phyloP scores from a whole-genome alignment of 2,888 invertebrate species.

The Lasioglossum malachurum region DNA sequence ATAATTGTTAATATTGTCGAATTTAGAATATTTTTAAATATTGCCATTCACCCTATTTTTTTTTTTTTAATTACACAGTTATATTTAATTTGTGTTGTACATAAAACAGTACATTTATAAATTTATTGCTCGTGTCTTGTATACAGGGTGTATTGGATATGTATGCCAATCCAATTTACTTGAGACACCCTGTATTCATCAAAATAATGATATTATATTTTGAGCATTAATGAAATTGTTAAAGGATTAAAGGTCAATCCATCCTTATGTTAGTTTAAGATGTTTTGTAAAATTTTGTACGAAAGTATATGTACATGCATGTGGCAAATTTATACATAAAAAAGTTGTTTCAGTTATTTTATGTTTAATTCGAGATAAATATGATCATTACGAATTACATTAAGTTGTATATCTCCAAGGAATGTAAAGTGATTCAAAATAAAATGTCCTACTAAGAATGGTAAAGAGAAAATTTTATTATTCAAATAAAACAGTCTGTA shows the following conservation, averaged over 20 bases:
- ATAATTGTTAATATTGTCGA: background rate
- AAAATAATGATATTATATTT: background rate
- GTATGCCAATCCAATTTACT: background rate
- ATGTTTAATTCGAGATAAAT: background rate
- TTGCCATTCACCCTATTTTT: background rate
- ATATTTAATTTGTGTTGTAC: background rate
- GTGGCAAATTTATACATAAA: background rate
- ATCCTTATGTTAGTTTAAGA: background rate
- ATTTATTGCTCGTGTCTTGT: background rate
- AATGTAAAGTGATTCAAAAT: slow-evolving; percentile 8
- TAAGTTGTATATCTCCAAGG: background rate
- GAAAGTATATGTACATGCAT: background rate
- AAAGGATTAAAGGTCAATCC: background rate
- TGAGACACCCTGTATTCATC: background rate
- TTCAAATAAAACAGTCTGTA: background rate
- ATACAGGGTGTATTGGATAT: background rate
- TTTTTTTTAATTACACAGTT: background rate
- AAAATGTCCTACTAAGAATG: background rate
- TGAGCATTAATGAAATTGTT: background rate
- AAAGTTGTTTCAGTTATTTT: background rate
- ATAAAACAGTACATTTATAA: background rate
- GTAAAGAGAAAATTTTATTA: background rate
- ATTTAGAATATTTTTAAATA: slow-evolving; percentile 20
- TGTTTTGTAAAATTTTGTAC: background rate
- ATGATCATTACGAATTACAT: background rate